These are phyloP conservation scores for Eucidaris tribuloides DNA, from an alignment of 35 echinoderm and acorn worm genomes.

Conservation along the genomic window DNA sequence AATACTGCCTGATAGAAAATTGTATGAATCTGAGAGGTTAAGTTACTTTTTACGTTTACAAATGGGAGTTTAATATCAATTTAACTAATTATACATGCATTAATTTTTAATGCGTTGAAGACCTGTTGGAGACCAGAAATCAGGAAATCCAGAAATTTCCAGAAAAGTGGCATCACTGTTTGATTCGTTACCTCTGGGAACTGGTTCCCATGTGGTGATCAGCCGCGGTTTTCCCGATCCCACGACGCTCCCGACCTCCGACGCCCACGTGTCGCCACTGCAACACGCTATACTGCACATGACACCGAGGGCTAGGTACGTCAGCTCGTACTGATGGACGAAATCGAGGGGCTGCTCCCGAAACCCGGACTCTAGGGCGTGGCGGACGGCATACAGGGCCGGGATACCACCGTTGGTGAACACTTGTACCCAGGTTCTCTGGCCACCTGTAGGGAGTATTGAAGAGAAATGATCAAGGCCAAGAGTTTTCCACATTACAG, in stretches of 20 bases:
- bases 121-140: no score
- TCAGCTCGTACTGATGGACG: conserved; percentile 59
- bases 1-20: no score
- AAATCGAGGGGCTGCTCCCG: conserved; percentile 58
- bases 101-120: no score
- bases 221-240: conserved; percentile 47
- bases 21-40: no score
- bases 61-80: no score
- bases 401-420: conserved; percentile 85
- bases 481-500: no score
- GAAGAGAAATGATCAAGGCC: no score
- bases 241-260: conserved; percentile 83
- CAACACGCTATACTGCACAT: conserved; percentile 72
- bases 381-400: conserved; percentile 46
- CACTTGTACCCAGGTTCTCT: conserved; percentile 88
- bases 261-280: conserved; percentile 89
- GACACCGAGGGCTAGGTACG: conserved; percentile 70
- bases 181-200: conserved; percentile 64
- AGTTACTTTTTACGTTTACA: no score
- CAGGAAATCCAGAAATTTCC: no score
- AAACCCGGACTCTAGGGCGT: conserved; percentile 69
- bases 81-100: no score
- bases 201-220: conserved; percentile 67
- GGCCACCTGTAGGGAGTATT: conserved; percentile 82
- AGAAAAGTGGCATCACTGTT: no score